Percentiles rank a stretch among this genome's conserved stretches.
Conservation (phyloP, 2,113 vertebrate genomes). For the Hippocampus comes region DNA sequence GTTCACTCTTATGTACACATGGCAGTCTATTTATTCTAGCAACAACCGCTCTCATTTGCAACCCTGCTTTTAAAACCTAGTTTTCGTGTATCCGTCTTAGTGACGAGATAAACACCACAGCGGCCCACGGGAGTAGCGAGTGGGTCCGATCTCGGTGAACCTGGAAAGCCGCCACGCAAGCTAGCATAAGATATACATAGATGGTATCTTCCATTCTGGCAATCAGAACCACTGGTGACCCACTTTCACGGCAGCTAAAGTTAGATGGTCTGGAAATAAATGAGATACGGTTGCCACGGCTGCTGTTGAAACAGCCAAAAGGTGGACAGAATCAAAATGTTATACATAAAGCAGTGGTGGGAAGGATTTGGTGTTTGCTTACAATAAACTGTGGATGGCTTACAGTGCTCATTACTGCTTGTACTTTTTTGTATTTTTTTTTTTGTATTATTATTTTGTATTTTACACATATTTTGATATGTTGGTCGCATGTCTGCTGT, state of each 20-base stretch:
- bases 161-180: slow-evolving; percentile 19
- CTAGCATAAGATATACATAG: not conserved
- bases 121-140: not conserved
- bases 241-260: slow-evolving; percentile 41
- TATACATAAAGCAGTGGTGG: not conserved
- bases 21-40: slow-evolving; percentile 9
- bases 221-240: slow-evolving; percentile 38
- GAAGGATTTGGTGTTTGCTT: not conserved
- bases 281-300: slow-evolving; percentile 8
- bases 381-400: not conserved
- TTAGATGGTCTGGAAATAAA: slow-evolving; percentile 32
- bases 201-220: not conserved
- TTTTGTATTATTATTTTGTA: too few relatives aligned
- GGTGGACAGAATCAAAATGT: not conserved
- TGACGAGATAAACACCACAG: not conserved
- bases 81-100: not conserved
- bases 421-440: not conserved
- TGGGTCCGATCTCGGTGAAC: slow-evolving; percentile 17
- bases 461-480: not conserved
- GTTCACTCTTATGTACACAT: not conserved
- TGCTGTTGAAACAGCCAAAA: slow-evolving; percentile 13
- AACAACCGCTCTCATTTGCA: not conserved
- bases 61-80: not conserved
- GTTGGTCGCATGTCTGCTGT: not conserved
- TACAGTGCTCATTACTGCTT: not conserved